Evolutionary conservation across 2,113 vertebrate species (phyloP).

Genomic region (Chaetops frenatus): DNA sequence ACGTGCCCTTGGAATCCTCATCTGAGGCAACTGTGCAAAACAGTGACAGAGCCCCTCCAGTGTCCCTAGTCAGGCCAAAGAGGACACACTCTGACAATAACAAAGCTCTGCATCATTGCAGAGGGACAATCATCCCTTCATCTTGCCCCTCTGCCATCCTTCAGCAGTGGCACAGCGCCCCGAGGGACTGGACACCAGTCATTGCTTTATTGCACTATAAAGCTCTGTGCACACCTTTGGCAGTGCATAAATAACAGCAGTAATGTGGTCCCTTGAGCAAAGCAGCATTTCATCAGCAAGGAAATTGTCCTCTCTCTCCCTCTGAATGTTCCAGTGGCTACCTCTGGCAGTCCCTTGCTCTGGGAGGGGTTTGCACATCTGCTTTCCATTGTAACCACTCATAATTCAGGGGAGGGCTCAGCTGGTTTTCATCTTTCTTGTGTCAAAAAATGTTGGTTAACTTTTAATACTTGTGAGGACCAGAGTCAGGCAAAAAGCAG

Average conservation of each 20-base stretch:
- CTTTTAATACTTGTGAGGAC: background rate
- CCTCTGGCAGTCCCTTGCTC: background rate
- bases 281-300: conserved; percentile 21
- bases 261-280: conserved; percentile 32
- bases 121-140: background rate
- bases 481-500: background rate
- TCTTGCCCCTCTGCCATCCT: background rate
- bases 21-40: background rate
- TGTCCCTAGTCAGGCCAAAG: background rate
- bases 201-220: background rate
- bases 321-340: background rate
- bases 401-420: background rate
- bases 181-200: background rate
- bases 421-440: background rate
- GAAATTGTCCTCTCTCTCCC: background rate
- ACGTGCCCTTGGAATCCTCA: background rate
- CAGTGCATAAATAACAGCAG: conserved; percentile 38
- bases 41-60: background rate
- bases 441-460: background rate
- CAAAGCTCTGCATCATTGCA: background rate
- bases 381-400: background rate
- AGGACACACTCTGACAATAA: background rate
- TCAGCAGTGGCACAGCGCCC: background rate
- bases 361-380: background rate
- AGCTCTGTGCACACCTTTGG: background rate